Conservation (phyloP, 2,113 vertebrate species). For the Passer domesticus region DNA sequence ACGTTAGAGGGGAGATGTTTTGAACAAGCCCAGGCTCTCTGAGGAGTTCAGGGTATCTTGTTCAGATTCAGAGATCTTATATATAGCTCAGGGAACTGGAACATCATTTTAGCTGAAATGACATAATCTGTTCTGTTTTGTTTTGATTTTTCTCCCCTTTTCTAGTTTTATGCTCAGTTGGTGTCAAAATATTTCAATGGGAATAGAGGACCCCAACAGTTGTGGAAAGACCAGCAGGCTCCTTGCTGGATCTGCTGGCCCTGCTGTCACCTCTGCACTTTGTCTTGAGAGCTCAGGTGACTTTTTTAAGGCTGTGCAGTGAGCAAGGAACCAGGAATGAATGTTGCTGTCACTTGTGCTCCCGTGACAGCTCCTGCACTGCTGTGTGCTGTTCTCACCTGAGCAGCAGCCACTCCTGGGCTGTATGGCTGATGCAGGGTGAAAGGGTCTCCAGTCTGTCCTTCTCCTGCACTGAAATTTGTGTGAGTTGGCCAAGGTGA, state of each 20-base stretch:
- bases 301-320: not conserved
- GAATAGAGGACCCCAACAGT: not conserved
- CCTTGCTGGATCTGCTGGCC: not conserved
- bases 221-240: not conserved
- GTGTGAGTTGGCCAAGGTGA: not conserved
- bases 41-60: not conserved
- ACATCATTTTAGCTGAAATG: not conserved
- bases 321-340: not conserved
- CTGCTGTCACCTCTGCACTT: not conserved
- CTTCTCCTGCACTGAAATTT: not conserved
- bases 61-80: not conserved
- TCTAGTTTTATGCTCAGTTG: not conserved
- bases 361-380: not conserved
- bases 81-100: not conserved
- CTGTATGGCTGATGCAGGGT: not conserved
- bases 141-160: not conserved
- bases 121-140: not conserved
- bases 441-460: not conserved
- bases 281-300: not conserved
- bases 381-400: not conserved
- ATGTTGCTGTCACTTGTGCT: not conserved
- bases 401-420: not conserved
- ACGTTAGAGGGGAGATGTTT: not conserved
- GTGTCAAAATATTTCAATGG: not conserved
- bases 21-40: not conserved